Conservation (phyloP, 2,888 invertebrate genomes). For the Vesta saturnalis region DNA sequence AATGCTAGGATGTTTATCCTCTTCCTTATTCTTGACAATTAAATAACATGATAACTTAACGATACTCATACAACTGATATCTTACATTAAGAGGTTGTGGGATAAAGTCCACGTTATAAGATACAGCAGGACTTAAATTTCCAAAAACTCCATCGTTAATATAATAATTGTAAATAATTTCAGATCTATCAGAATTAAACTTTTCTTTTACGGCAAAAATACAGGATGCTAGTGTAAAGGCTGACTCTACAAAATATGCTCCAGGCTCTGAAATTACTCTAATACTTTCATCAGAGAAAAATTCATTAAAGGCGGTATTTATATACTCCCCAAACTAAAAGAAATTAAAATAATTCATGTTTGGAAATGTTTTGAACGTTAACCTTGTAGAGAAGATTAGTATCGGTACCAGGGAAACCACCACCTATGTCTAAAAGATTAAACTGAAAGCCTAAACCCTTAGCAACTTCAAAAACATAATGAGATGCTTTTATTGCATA, state of each 20-base stretch:
- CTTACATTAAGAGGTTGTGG: slow-evolving; percentile 72
- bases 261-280: slow-evolving; percentile 96
- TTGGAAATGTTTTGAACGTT: too few relatives aligned
- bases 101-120: slow-evolving; percentile 4
- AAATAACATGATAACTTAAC: not conserved
- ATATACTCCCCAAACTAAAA: slow-evolving; percentile 65
- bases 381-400: slow-evolving; percentile 72
- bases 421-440: slow-evolving; percentile 87
- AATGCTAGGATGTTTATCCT: slow-evolving; percentile 63
- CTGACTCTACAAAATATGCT: slow-evolving; percentile 93
- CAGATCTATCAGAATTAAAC: slow-evolving; percentile 41
- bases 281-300: slow-evolving; percentile 84
- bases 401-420: slow-evolving; percentile 84
- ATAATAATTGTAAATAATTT: slow-evolving; percentile 84
- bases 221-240: slow-evolving; percentile 89
- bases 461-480: slow-evolving; percentile 74
- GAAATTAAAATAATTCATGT: slow-evolving; percentile 62
- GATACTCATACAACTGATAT: too few relatives aligned
- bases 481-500: slow-evolving; percentile 80
- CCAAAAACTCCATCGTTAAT: slow-evolving; percentile 99
- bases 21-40: not conserved
- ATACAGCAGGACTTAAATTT: slow-evolving; percentile 83
- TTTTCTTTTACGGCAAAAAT: slow-evolving; percentile 79
- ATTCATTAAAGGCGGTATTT: slow-evolving; percentile 80
- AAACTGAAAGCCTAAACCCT: slow-evolving; percentile 78